A percentile compares a stretch with the other conserved stretches of the same genome.
Conservation (phyloP, 2,888 invertebrate genomes). For the Rhimphoctona megacephalus region DNA sequence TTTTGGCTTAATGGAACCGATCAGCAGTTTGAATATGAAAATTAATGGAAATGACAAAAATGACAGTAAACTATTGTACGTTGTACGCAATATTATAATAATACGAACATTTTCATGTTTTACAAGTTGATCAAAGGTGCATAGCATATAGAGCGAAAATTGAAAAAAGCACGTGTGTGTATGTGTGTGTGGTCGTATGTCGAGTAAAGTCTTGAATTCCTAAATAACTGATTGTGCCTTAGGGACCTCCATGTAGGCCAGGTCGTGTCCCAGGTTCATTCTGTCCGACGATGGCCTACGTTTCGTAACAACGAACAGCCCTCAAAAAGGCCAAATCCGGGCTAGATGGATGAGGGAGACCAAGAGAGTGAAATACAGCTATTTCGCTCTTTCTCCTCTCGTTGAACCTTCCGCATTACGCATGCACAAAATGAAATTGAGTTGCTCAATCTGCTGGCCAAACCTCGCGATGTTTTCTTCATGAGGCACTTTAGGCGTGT, state of each 20-base stretch:
- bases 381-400: constrained; percentile 37
- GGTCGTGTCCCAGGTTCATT: constrained; percentile 58
- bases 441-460: constrained; percentile 74
- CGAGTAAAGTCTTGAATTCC: constrained; percentile 74
- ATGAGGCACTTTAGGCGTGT: constrained; percentile 67
- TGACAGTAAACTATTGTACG: not conserved
- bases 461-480: constrained; percentile 73
- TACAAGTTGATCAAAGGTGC: not conserved
- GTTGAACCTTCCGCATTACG: constrained; percentile 73
- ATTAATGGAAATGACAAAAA: not conserved
- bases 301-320: constrained; percentile 24
- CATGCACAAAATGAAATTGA: constrained; percentile 80
- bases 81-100: not conserved
- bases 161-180: not conserved
- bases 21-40: not conserved
- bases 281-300: constrained; percentile 51
- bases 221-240: constrained; percentile 80
- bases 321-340: constrained; percentile 11
- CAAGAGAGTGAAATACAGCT: constrained; percentile 44
- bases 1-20: not conserved
- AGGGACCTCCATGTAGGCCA: constrained; percentile 69
- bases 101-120: not conserved
- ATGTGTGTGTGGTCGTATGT: constrained; percentile 47
- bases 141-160: not conserved
- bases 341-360: constrained; percentile 23